Conservation (phyloP, 2,797 vertebrate species). For the Hylomyscus alleni region DNA sequence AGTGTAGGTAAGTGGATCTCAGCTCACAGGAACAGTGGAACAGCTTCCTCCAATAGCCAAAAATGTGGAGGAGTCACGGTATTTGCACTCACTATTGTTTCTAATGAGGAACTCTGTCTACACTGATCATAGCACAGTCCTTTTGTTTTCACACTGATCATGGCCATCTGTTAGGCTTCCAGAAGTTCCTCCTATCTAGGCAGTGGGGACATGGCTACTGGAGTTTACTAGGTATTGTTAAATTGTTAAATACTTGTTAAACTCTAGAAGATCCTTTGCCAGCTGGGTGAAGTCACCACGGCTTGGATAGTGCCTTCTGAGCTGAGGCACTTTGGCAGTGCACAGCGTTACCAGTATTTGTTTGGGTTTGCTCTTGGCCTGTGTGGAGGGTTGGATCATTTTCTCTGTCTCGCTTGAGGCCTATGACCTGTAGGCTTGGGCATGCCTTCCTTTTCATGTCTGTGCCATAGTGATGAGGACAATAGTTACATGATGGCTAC, state of each 20-base stretch:
- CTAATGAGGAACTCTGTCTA: neutral
- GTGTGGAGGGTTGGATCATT: neutral
- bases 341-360: neutral
- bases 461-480: neutral
- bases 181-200: neutral
- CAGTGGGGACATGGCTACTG: neutral
- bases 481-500: neutral
- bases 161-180: neutral
- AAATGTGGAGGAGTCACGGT: neutral
- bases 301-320: neutral
- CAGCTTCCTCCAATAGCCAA: neutral
- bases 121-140: neutral
- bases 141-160: neutral
- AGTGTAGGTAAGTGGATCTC: neutral
- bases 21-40: neutral
- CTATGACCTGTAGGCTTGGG: neutral
- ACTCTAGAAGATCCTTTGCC: no score
- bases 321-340: neutral
- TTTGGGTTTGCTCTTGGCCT: neutral
- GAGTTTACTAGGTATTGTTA: neutral
- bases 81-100: neutral
- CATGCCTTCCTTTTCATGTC: neutral
- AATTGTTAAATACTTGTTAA: no score
- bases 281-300: neutral
- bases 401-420: neutral